Conservation (phyloP, 2,888 invertebrate genomes). For the Megastigmus dorsalis region DNA sequence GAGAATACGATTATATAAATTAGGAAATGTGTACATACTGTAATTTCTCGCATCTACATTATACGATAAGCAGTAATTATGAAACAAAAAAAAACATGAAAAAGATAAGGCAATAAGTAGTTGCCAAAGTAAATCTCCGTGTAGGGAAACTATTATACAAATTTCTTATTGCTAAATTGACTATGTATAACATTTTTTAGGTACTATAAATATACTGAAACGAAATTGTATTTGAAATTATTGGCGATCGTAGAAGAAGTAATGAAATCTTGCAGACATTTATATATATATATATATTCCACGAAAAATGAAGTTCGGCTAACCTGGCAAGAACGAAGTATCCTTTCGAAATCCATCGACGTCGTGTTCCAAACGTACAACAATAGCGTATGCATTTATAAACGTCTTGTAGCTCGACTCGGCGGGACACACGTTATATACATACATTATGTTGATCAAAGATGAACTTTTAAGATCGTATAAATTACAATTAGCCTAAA, state of each 20-base stretch:
- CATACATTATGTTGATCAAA: slow-evolving; percentile 8
- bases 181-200: slow-evolving; percentile 44
- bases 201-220: slow-evolving; percentile 20
- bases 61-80: slow-evolving; percentile 24
- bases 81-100: slow-evolving; percentile 6
- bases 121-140: slow-evolving; percentile 50
- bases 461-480: slow-evolving; percentile 19
- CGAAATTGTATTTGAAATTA: slow-evolving; percentile 6
- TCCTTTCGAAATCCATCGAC: slow-evolving; percentile 25
- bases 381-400: slow-evolving; percentile 38
- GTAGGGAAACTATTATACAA: slow-evolving; percentile 29
- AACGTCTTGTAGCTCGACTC: slow-evolving; percentile 15
- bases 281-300: slow-evolving; percentile 37
- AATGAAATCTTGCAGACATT: slow-evolving; percentile 23
- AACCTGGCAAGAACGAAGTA: not conserved
- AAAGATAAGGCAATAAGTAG: slow-evolving; percentile 48
- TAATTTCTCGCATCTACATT: slow-evolving; percentile 49
- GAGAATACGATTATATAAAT: slow-evolving; percentile 6
- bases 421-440: too few species aligned
- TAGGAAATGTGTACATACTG: slow-evolving; percentile 49
- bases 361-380: slow-evolving; percentile 26
- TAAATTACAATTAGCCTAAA: slow-evolving; percentile 38
- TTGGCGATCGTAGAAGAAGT: slow-evolving; percentile 1
- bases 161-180: slow-evolving; percentile 44
- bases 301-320: not conserved